Evolutionary conservation across 30 jellyfish, hydroid and myxozoan genomes (phyloP).

Genomic region (Turritopsis dohrnii): DNA sequence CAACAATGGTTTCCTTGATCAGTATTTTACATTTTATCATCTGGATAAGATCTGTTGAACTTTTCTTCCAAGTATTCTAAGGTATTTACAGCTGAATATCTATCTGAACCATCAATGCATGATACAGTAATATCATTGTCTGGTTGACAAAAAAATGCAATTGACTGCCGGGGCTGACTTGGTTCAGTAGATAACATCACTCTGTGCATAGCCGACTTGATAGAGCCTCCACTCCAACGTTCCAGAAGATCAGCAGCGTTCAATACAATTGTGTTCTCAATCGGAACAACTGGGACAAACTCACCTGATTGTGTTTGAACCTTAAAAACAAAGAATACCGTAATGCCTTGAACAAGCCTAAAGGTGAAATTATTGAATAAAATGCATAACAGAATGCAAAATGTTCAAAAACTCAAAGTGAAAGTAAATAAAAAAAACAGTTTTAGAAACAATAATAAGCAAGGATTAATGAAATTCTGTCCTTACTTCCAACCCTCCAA

Average conservation of each 20-base stretch:
- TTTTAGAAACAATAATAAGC: too few species aligned
- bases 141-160: slow-evolving; percentile 29
- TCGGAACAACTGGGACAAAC: slow-evolving; percentile 24
- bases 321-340: neutral
- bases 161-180: slow-evolving; percentile 11
- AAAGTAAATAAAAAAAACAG: too few species aligned
- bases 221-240: slow-evolving; percentile 4
- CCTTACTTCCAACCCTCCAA: slow-evolving; percentile 35
- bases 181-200: neutral
- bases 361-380: too few species aligned
- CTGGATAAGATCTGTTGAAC: neutral
- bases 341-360: neutral
- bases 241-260: slow-evolving; percentile 17
- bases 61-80: neutral
- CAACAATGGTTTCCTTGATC: too few species aligned
- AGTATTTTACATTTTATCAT: neutral
- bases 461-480: neutral
- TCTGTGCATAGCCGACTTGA: slow-evolving; percentile 12
- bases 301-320: slow-evolving; percentile 25
- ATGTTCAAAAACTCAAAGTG: too few species aligned
- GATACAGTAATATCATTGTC: neutral
- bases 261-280: slow-evolving; percentile 6
- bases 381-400: too few species aligned
- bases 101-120: neutral
- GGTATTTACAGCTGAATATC: neutral